phyloP scores from a whole-genome alignment of 2,113 vertebrate genomes.

The Eretmochelys imbricata region DNA sequence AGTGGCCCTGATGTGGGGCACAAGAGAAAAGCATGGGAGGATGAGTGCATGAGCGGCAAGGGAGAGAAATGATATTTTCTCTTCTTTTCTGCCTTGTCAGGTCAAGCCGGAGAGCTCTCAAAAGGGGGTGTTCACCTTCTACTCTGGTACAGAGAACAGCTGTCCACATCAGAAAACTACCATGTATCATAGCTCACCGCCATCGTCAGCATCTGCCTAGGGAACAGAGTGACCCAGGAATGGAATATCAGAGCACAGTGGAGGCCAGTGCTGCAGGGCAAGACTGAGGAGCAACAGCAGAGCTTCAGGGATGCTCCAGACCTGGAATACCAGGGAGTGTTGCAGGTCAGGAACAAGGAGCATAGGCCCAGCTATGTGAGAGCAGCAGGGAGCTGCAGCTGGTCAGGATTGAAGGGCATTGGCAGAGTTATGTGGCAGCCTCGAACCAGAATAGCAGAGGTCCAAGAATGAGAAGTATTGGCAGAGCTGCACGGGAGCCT shows the following conservation, averaged over 20 bases:
- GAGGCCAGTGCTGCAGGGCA: not conserved
- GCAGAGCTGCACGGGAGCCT: not conserved
- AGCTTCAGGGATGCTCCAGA: not conserved
- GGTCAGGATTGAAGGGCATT: not conserved
- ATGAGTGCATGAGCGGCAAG: not conserved
- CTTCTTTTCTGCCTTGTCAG: not conserved
- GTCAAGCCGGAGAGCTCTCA: not conserved
- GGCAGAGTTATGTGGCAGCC: not conserved
- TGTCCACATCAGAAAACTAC: not conserved
- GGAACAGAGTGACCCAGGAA: not conserved
- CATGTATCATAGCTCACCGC: not conserved
- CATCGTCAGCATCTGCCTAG: not conserved
- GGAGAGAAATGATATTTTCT: not conserved
- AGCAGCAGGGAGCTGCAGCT: not conserved
- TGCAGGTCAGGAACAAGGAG: not conserved
- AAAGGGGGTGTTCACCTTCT: not conserved
- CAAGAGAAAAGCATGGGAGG: not conserved
- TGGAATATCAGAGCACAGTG: not conserved
- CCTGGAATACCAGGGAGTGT: not conserved
- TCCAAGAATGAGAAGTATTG: not conserved
- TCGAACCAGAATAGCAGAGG: rapidly evolving
- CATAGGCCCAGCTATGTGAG: not conserved
- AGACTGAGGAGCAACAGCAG: not conserved
- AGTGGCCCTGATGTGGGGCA: not conserved
- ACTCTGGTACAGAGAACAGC: not conserved